These are phyloP conservation scores for Drosophila subquinaria DNA, from an alignment of 2,888 invertebrate genomes.

Conservation along the genomic window DNA sequence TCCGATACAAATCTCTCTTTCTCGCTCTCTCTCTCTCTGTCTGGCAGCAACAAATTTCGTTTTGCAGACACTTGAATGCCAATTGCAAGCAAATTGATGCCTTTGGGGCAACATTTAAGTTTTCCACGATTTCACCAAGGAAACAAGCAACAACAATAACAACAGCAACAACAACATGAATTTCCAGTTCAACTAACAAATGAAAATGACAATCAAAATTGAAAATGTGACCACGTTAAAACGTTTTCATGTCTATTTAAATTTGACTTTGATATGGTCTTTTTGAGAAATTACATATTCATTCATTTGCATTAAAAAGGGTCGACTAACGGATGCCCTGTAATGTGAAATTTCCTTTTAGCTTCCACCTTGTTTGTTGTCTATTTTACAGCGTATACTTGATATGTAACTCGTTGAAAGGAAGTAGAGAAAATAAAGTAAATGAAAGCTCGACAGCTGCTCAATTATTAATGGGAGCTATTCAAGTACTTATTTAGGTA, in stretches of 20 bases:
- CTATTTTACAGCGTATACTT: constrained; percentile 5
- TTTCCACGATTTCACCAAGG: constrained; percentile 27
- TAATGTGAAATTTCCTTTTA: neutral
- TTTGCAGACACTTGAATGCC: constrained; percentile 69
- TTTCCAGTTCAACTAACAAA: constrained; percentile 27
- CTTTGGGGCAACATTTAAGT: constrained; percentile 68
- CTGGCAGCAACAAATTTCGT: constrained; percentile 44
- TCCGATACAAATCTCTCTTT: constrained; percentile 68
- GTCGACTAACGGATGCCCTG: neutral
- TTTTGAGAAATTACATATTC: constrained; percentile 17
- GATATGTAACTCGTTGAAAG: neutral
- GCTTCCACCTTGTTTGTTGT: neutral
- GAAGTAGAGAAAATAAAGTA: neutral
- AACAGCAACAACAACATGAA: constrained; percentile 11
- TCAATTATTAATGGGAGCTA: constrained; percentile 13
- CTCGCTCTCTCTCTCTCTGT: too few relatives aligned
- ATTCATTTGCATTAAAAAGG: constrained; percentile 6
- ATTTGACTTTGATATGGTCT: constrained; percentile 13
- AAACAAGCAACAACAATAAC: constrained; percentile 12
- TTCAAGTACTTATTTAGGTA: neutral
- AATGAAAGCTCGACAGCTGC: neutral
- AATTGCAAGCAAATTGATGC: constrained; percentile 76
- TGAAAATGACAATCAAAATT: constrained; percentile 31
- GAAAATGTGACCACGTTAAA: constrained; percentile 36
- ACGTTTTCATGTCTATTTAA: constrained; percentile 22